Conservation (phyloP, 2,888 invertebrate genomes). For the Mythimna vitellina region DNA sequence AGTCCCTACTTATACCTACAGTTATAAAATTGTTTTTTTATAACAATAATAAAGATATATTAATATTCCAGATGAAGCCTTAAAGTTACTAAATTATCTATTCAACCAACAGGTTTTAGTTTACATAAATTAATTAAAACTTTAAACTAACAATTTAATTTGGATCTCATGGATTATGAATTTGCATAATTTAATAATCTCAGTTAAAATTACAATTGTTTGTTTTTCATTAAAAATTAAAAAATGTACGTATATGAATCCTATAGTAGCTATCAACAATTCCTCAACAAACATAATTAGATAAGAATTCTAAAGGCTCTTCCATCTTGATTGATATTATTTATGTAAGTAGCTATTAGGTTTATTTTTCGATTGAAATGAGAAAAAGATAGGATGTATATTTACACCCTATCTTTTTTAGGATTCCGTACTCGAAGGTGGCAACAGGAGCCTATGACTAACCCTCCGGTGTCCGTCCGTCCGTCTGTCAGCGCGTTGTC, state of each 20-base stretch:
- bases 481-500: too few relatives aligned
- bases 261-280: too few relatives aligned
- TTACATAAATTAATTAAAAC: constrained; percentile 23
- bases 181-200: constrained; percentile 7
- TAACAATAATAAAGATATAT: not conserved
- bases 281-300: not conserved
- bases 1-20: too few relatives aligned
- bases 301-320: not conserved
- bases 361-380: too few relatives aligned
- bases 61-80: not conserved
- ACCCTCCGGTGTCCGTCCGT: too few relatives aligned
- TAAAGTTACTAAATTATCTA: constrained; percentile 15
- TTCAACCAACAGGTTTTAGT: constrained; percentile 2
- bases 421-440: too few relatives aligned
- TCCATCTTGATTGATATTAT: too few relatives aligned
- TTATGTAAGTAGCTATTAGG: too few relatives aligned
- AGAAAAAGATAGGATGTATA: too few relatives aligned
- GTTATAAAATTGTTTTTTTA: not conserved
- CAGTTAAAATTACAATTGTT: not conserved
- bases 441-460: too few relatives aligned
- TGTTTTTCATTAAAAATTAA: not conserved
- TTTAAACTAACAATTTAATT: constrained; percentile 17
- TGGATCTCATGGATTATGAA: constrained; percentile 8
- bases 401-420: too few relatives aligned
- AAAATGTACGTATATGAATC: not conserved